These are phyloP conservation scores for Epinephelus malabaricus DNA, from an alignment of 2,797 vertebrate species.

Conservation along the genomic window DNA sequence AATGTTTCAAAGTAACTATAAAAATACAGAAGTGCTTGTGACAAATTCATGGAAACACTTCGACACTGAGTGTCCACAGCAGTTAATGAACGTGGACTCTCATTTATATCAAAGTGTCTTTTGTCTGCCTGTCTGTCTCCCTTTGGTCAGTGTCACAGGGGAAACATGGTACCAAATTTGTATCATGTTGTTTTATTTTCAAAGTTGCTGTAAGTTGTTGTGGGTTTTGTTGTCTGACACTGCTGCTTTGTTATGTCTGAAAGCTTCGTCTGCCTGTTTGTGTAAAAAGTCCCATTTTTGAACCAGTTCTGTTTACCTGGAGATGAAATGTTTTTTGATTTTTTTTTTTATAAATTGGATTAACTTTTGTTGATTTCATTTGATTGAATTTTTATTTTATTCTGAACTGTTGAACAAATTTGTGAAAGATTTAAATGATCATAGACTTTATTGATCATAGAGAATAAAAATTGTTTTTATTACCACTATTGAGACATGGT, in stretches of 20 bases:
- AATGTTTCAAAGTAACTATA: background rate
- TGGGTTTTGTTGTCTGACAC: conserved; percentile 10
- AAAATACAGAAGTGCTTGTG: background rate
- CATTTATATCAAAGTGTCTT: background rate
- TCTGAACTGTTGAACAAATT: conserved; percentile 49
- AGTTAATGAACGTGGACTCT: background rate
- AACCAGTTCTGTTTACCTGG: conserved; percentile 9
- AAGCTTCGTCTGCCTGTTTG: background rate
- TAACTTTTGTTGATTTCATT: conserved; percentile 25
- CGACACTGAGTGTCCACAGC: background rate
- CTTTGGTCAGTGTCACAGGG: background rate
- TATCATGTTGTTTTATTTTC: conserved; percentile 16
- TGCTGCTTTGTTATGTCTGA: conserved; percentile 15
- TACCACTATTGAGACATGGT: conserved; percentile 19
- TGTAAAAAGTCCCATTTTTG: conserved; percentile 20
- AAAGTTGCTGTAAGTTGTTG: conserved; percentile 25
- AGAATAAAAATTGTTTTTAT: conserved; percentile 64
- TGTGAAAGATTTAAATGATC: conserved; percentile 53
- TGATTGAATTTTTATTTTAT: conserved; percentile 33
- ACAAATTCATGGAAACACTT: background rate
- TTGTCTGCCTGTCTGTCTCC: conserved; percentile 10
- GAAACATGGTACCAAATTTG: background rate
- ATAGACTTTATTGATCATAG: conserved; percentile 50
- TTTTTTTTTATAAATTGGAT: conserved; percentile 25
- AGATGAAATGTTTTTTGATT: conserved; percentile 31